These are phyloP conservation scores for Allenopithecus nigroviridis DNA, from an alignment of 2,797 vertebrate genomes.

Conservation along the genomic window DNA sequence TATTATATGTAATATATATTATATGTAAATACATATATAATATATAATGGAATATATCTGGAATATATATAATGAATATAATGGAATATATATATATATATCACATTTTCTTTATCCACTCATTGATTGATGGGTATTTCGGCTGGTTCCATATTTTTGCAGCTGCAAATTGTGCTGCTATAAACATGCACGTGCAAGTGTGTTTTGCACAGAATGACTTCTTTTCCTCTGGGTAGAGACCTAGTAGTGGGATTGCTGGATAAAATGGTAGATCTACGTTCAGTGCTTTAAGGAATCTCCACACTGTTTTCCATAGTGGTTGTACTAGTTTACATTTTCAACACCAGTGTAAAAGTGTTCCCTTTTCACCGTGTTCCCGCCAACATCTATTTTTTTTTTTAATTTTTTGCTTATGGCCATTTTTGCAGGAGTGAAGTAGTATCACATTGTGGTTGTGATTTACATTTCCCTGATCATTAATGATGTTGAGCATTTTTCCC, in stretches of 20 bases:
- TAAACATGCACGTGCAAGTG: neutral
- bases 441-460: neutral
- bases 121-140: neutral
- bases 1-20: too few relatives aligned
- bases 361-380: accelerated
- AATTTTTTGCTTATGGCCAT: neutral
- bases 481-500: neutral
- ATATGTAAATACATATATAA: too few relatives aligned
- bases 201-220: neutral
- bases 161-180: neutral
- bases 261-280: neutral
- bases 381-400: accelerated
- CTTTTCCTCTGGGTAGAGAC: neutral
- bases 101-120: neutral
- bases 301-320: neutral
- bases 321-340: neutral
- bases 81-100: too few relatives aligned
- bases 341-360: neutral
- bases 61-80: too few relatives aligned
- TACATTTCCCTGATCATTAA: neutral
- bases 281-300: neutral
- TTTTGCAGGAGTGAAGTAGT: neutral
- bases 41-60: too few relatives aligned
- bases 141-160: neutral
- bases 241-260: neutral